Evolutionary conservation across 2,113 vertebrate genomes (phyloP).

Genomic region (Onychostruthus taczanowskii): DNA sequence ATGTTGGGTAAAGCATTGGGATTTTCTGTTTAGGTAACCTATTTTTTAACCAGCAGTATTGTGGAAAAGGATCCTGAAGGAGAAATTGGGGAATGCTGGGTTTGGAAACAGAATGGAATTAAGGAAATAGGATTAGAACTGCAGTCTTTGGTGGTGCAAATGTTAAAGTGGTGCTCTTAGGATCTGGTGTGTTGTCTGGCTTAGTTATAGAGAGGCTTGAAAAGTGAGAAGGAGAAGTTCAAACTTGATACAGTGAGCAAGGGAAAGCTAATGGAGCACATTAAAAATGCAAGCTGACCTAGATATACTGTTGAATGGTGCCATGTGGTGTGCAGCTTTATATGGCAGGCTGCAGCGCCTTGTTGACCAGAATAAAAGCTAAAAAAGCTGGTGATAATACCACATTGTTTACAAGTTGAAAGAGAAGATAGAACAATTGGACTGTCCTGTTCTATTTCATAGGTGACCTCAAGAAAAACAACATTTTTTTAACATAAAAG

Average conservation of each 20-base stretch:
- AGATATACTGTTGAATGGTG: slow-evolving; percentile 29
- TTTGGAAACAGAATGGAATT: not conserved
- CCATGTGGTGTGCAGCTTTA: slow-evolving; percentile 28
- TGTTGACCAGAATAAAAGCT: not conserved
- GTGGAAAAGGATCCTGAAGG: not conserved
- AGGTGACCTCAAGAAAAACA: not conserved
- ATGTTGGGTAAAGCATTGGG: not conserved
- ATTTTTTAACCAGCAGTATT: not conserved
- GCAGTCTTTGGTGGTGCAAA: not conserved
- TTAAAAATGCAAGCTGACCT: slow-evolving; percentile 61
- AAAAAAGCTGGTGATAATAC: not conserved
- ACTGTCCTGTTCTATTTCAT: not conserved
- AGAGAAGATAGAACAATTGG: not conserved
- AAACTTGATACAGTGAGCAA: slow-evolving; percentile 13
- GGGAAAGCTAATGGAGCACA: slow-evolving; percentile 29
- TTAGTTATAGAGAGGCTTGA: not conserved
- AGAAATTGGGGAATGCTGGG: not conserved
- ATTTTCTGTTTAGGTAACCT: not conserved
- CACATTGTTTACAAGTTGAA: not conserved
- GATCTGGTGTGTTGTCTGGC: not conserved
- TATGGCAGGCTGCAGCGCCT: not conserved
- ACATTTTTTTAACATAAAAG: not conserved
- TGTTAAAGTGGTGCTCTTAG: not conserved
- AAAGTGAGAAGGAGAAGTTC: slow-evolving; percentile 21
- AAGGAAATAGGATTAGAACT: not conserved